These are phyloP conservation scores for Cremastinae sp. DNA, from an alignment of 2,888 invertebrate genomes.

Conservation along the genomic window DNA sequence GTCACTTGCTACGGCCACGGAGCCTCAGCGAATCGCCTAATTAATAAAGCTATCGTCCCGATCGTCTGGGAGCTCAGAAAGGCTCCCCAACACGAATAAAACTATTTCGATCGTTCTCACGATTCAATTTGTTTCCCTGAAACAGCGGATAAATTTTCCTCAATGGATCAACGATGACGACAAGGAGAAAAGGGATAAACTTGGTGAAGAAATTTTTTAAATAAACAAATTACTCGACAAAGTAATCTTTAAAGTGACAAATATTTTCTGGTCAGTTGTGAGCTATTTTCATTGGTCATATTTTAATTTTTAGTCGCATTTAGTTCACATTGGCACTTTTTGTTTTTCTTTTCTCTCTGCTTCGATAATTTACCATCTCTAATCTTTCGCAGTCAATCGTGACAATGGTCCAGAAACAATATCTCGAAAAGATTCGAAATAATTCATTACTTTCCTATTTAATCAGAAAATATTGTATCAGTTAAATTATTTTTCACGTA, in stretches of 20 bases:
- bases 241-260: neutral
- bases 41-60: conserved; percentile 67
- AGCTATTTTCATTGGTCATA: conserved; percentile 30
- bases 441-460: conserved; percentile 3
- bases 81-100: conserved; percentile 59
- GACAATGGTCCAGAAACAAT: too few relatives aligned
- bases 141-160: neutral
- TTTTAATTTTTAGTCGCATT: neutral
- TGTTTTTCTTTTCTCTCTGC: neutral
- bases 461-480: too few relatives aligned
- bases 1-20: conserved; percentile 56
- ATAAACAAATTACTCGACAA: neutral
- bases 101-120: conserved; percentile 52
- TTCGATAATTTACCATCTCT: neutral
- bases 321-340: too few relatives aligned
- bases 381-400: neutral
- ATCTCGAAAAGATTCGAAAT: neutral
- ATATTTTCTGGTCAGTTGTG: conserved; percentile 11
- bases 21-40: conserved; percentile 64
- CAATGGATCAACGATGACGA: neutral
- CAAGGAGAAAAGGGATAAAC: neutral
- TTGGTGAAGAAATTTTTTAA: neutral
- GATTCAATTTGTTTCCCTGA: conserved; percentile 35
- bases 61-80: conserved; percentile 60
- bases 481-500: too few relatives aligned